Evolutionary conservation across 2,888 invertebrate species (phyloP), one percentile per base, ranked within the genome.

Genomic region (Elaeidobius kamerunicus): DNA sequence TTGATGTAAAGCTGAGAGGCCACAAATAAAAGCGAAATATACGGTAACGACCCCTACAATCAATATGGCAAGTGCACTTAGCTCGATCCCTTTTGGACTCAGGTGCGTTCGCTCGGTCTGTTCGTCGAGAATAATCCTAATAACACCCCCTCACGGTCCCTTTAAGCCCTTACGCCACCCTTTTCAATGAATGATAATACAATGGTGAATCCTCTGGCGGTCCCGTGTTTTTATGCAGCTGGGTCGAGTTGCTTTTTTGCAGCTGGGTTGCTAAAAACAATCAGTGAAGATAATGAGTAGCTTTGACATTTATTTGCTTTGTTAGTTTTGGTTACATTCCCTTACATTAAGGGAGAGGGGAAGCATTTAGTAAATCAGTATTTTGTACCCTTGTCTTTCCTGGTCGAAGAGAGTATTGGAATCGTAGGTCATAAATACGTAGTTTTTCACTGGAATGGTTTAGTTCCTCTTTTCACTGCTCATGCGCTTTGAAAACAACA

Each of bases 111-210:
- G 43, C 35, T 20, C 39, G 51, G 30, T 51, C 36, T 50, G 50
- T 20, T 50, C 42, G 50, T 42, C 36, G 51, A 28, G 34, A 44
- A 51, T 51, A 51, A 51, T 51, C 44, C 51, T 51, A 51, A 51
- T 44, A 51, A 51, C 51, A 51, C 51, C 51, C 50, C 44, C 50
- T 27, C n/a, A 23, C 40, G 18, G 17, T 12, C 18, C 36, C 20
- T 14, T 30, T 23, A 28, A 44, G 44, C 23, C 39, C 43, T 36
- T 32, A 23, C 28, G 32, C 28, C 20, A 39, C 39, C 51, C 39
- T 36, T 44, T 51, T 51, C 44, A 30, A 51, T 39, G 42, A 40
- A 36, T 16, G 27, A 17, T 41, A 40, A 41, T 40, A 41, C 23
- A 14, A 15, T 4, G 34, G 14, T 17, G 17, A 12, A 30, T 30